Evolutionary conservation across 64 coral and sea anemone genomes (phyloP).

Genomic region (Montipora sp.): DNA sequence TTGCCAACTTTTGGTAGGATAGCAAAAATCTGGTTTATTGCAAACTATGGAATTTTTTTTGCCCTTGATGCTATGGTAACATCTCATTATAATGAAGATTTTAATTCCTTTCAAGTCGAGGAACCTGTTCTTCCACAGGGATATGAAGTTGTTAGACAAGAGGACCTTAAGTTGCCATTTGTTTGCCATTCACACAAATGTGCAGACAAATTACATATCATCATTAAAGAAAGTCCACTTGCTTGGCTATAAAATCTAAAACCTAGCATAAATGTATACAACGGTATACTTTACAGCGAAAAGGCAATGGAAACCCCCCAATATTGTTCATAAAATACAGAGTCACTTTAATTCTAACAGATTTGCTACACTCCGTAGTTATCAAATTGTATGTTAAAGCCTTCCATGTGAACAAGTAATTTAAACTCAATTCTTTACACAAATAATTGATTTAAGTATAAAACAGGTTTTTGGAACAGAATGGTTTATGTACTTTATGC

Average conservation of each 20-base stretch:
- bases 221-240: constrained; percentile 32
- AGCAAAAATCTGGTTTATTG: constrained; percentile 30
- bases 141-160: background rate
- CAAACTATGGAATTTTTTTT: constrained; percentile 20
- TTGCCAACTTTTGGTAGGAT: constrained; percentile 45
- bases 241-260: background rate
- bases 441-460: too few relatives aligned
- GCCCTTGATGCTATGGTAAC: background rate
- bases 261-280: too few relatives aligned
- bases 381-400: too few relatives aligned
- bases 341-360: too few relatives aligned
- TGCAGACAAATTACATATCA: constrained; percentile 5
- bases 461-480: too few relatives aligned
- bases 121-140: constrained; percentile 38
- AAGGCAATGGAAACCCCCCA: too few relatives aligned
- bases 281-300: too few relatives aligned
- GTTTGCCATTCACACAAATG: constrained; percentile 41
- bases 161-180: background rate
- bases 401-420: too few relatives aligned
- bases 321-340: too few relatives aligned
- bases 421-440: too few relatives aligned
- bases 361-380: too few relatives aligned
- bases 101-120: constrained; percentile 28
- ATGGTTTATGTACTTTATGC: too few relatives aligned
- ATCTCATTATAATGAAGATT: background rate